Base-by-base conservation (phyloP, 2,888 invertebrate genomes). In the Apotomis betuletana region DNA sequence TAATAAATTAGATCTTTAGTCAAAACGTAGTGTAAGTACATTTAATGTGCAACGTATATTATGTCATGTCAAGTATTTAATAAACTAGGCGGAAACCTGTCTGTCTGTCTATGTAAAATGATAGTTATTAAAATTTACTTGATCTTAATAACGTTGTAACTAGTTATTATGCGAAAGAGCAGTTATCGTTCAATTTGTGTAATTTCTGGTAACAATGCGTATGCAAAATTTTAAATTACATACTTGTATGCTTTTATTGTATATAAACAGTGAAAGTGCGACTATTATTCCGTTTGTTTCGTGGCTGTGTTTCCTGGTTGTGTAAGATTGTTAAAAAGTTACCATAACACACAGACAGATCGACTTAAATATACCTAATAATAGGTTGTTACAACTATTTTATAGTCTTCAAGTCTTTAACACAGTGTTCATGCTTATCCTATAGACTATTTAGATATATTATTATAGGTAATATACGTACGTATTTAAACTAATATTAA, bases 231-330 rank as follows among this genome's bases (percentile, higher is more conserved):
- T 57, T 12, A 71, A 67, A 71, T 71, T 67, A 62, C 41, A 67
- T 67, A 51, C 55, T 51, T 51, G 12, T 58, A 36, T 58, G 13
- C 15, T 52, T 63, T 52, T 68, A 63, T 63, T 12, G 57, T 58
- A 51, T 5, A 27, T 59, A 70, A 41, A 54, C 58, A 63, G 72
- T 72, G 72, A 72, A 72, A 72, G 67, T 72, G 36, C 36, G 54
- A 58, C 69, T 38, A 36, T 70, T 54, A 65, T 36, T 65, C n/a
- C 27, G 27, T 27, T 27, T 27, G 27, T 27, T 27, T 38, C 55
- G 51, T 67, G 49, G 36, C 49, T 27, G 10, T 36, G 44, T 49
- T 72, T 63, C 67, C 62, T 72, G 68, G 61, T 61, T 67, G 41
- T 67, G 67, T 64, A 60, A 44, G 61, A 49, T 49, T 55, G 8